Evolutionary conservation across 23 tunicate genomes (phyloP).

Genomic region (Halocynthia roretzi): DNA sequence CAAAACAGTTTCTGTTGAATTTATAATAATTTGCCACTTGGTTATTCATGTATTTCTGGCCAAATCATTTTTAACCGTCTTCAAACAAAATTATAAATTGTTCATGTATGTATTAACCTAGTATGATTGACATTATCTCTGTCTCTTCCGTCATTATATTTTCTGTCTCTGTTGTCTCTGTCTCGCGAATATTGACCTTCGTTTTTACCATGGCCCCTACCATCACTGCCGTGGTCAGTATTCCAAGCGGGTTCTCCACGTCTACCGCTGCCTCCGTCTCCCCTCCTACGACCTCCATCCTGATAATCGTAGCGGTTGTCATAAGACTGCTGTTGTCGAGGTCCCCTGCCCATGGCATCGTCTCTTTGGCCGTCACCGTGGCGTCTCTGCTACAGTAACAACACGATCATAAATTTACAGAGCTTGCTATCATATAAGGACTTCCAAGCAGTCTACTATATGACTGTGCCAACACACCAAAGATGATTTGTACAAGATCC

Average conservation of each 20-base stretch:
- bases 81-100: not conserved
- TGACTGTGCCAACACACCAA: too few relatives aligned
- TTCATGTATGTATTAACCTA: not conserved
- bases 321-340: conserved; percentile 1
- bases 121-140: not conserved
- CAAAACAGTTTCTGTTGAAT: not conserved
- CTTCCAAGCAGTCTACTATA: too few relatives aligned
- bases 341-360: not conserved
- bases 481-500: too few relatives aligned
- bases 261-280: conserved; percentile 78
- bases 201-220: conserved; percentile 7
- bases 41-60: not conserved
- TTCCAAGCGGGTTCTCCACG: conserved; percentile 12
- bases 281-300: conserved; percentile 46
- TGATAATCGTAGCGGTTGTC: conserved; percentile 20
- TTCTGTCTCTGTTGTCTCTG: not conserved
- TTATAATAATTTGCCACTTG: not conserved
- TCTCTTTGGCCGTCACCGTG: conserved; percentile 10
- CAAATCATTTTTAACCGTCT: not conserved
- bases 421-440: too few relatives aligned
- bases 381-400: not conserved
- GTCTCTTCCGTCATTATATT: not conserved
- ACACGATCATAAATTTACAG: not conserved
- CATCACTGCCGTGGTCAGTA: not conserved
- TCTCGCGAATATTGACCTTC: not conserved